phyloP scores from a whole-genome alignment of 2,888 invertebrate genomes.

The Heliconius sara region DNA sequence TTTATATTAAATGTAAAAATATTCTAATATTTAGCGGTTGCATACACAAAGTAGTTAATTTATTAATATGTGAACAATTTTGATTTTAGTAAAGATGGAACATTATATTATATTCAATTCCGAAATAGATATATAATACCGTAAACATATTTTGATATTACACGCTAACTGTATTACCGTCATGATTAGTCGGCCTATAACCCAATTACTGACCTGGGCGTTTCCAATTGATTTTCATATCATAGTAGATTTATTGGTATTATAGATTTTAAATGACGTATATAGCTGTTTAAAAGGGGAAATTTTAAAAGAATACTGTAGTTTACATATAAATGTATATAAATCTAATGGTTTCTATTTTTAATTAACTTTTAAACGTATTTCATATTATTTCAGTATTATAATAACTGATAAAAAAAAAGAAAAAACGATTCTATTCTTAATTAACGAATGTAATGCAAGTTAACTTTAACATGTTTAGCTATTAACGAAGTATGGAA shows the following conservation, averaged over 20 bases:
- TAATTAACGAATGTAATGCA: not conserved
- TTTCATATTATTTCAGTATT: not conserved
- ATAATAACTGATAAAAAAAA: not conserved
- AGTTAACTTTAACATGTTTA: slow-evolving; percentile 32
- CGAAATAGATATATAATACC: not conserved
- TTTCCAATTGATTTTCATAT: slow-evolving; percentile 33
- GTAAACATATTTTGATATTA: slow-evolving; percentile 11
- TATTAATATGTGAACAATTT: not conserved
- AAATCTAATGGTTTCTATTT: not conserved
- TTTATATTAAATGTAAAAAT: not conserved
- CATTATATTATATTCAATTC: not conserved
- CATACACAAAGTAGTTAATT: no score
- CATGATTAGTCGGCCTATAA: slow-evolving; percentile 32
- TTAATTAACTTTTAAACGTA: not conserved
- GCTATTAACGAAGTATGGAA: slow-evolving; percentile 47
- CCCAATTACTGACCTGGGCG: slow-evolving; percentile 34
- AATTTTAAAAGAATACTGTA: not conserved
- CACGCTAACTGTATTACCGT: slow-evolving; percentile 32
- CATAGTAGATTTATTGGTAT: slow-evolving; percentile 7
- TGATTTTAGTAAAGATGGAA: no score
- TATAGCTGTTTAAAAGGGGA: not conserved
- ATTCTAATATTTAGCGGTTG: not conserved
- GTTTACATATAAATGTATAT: not conserved
- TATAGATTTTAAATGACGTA: slow-evolving; percentile 3
- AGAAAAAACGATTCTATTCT: not conserved